Conservation (phyloP, 2,888 invertebrate species). For the Liodrosophila aerea region DNA sequence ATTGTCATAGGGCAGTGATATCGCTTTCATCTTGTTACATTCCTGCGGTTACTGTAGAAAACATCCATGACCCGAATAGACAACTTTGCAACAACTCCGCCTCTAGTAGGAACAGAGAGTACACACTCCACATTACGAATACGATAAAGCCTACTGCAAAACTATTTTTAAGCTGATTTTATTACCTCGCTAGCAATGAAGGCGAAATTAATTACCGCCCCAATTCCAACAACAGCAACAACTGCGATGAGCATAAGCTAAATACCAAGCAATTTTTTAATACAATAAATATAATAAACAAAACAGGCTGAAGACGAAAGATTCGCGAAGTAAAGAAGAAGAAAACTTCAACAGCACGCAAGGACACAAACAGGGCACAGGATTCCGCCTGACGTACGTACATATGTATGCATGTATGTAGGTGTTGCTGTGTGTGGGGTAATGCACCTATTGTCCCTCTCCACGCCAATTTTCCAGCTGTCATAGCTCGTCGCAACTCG, state of each 20-base stretch:
- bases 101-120: conserved; percentile 29
- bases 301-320: conserved; percentile 34
- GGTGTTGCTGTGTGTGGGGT: conserved; percentile 62
- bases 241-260: conserved; percentile 22
- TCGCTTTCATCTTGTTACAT: conserved; percentile 37
- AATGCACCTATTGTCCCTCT: background rate
- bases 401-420: conserved; percentile 20
- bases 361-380: conserved; percentile 45
- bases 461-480: conserved; percentile 18
- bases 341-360: conserved; percentile 59
- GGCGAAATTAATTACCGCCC: conserved; percentile 67
- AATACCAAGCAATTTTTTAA: conserved; percentile 54
- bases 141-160: conserved; percentile 29
- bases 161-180: conserved; percentile 41
- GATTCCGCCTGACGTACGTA: conserved; percentile 34
- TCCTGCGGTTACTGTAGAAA: conserved; percentile 9
- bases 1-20: conserved; percentile 9
- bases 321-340: conserved; percentile 19
- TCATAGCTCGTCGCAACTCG: conserved; percentile 43
- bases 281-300: conserved; percentile 68
- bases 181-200: conserved; percentile 33
- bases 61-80: conserved; percentile 58
- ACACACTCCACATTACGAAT: conserved; percentile 19
- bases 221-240: conserved; percentile 31
- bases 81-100: conserved; percentile 48